Evolutionary conservation across 2,888 invertebrate genomes (phyloP), one percentile per base, ranked within the genome.

Genomic region (Cryptophagus acutangulus): DNA sequence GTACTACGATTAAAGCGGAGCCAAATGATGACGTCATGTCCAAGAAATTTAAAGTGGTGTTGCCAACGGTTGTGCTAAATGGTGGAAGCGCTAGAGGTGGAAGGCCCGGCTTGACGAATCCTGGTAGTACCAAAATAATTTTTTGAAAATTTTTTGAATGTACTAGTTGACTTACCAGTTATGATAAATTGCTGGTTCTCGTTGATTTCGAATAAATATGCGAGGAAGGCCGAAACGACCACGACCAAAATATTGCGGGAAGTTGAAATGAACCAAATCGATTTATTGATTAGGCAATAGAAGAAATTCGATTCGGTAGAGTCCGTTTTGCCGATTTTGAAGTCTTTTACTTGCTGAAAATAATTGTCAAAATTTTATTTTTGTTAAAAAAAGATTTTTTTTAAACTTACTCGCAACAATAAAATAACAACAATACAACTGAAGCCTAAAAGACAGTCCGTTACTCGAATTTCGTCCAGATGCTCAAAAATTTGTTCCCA

Each of bases 191-290:
- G 83, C 46, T 75, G 70, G 20, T 45, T 51, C 18, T 74, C 69
- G 59, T 76, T 72, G 28, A 72, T 68, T 61, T 82, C 79, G 62
- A 82, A 78, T 55, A 76, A 70, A 68, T 80, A 84, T 1, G 82
- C 82, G 36, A 83, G 69, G 3, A 77, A 71, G 0, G 80, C 81
- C 61, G 82, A 82, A 12, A 79, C 68, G 14, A 87, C 73, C 41
- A 88, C 87, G 16, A 87, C 80, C 28, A 85, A 71, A 49, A 87
- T 87, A 69, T 87, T 87, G 45, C 87, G 71, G 0, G 82, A 80
- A 16, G 84, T 85, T 41, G 84, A 80, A 33, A 85, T 70, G 58
- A 86, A 74, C 84, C 85, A 86, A 34, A 84, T 71, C 30, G 74
- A 64, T 58, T 81, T 79, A 25, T 74, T 68, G 12, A 76, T 46